phyloP scores from a whole-genome alignment of 2,113 vertebrate species.

The Rhinopomastus cyanomelas region DNA sequence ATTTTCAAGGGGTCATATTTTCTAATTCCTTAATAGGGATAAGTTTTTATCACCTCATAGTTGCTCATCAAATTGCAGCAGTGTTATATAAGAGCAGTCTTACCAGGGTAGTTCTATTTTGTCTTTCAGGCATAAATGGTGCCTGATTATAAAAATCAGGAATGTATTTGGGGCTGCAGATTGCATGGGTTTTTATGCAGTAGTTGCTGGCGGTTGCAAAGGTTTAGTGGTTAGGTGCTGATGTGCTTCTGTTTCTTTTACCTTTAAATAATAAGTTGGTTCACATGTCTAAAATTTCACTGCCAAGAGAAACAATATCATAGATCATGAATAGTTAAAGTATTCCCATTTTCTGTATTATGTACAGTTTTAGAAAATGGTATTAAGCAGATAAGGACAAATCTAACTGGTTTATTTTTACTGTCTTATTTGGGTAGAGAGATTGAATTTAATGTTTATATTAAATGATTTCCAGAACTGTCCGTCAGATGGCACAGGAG shows the following conservation, averaged over 20 bases:
- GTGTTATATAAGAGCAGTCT: neutral
- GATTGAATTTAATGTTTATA: neutral
- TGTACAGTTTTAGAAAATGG: neutral
- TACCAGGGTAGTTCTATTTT: neutral
- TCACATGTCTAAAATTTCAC: neutral
- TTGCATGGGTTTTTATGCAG: neutral
- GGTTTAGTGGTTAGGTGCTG: neutral
- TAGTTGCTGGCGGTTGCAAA: neutral
- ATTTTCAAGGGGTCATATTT: neutral
- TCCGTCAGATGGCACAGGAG: conserved; percentile 98
- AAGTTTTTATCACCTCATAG: neutral
- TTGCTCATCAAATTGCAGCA: neutral
- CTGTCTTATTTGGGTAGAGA: neutral
- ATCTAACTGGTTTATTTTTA: neutral
- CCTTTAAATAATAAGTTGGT: neutral
- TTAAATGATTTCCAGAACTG: conserved; percentile 80
- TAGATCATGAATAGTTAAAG: neutral
- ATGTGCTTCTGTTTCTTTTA: neutral
- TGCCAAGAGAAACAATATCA: neutral
- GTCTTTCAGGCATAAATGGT: neutral
- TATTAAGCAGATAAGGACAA: neutral
- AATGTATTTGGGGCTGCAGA: neutral
- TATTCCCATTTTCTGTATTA: neutral
- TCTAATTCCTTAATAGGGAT: neutral
- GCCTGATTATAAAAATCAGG: neutral